Percentiles rank a stretch among this genome's conserved stretches.
phyloP scores from a whole-genome alignment of 2,113 vertebrate genomes.

The Ceyx cyanopectus region DNA sequence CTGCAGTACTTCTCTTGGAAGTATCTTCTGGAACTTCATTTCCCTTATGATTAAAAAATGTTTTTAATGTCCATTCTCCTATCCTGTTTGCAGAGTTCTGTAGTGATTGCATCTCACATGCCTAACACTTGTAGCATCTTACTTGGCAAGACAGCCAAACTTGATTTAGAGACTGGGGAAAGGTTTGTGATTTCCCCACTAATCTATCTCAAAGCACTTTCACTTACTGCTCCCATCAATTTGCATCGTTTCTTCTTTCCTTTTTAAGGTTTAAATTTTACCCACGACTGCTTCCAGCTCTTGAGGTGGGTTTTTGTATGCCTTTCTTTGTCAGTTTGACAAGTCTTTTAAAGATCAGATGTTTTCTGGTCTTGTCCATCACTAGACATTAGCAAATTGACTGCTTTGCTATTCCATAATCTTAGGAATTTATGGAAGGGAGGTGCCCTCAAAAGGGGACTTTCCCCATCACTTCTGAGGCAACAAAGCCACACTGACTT shows the following conservation, averaged over 20 bases:
- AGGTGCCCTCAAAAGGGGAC: neutral
- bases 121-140: neutral
- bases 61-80: neutral
- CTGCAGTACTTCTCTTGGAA: neutral
- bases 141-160: neutral
- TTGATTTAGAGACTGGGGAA: neutral
- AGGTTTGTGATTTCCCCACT: neutral
- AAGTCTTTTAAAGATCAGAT: neutral
- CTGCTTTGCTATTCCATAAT: neutral
- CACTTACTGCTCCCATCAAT: neutral
- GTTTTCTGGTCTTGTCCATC: neutral
- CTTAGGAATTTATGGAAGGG: neutral
- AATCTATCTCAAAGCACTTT: neutral
- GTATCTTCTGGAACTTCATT: neutral
- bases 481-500: neutral
- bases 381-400: neutral
- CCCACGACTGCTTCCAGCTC: neutral
- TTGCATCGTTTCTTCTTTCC: neutral
- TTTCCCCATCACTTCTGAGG: neutral
- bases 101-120: neutral
- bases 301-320: neutral
- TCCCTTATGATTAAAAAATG: neutral
- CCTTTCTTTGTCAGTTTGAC: neutral
- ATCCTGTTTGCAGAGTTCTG: neutral
- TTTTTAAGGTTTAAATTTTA: neutral